A percentile compares a stretch with the other conserved stretches of the same genome.
Conservation (phyloP, 2,113 vertebrate genomes). For the Cepphus grylle region DNA sequence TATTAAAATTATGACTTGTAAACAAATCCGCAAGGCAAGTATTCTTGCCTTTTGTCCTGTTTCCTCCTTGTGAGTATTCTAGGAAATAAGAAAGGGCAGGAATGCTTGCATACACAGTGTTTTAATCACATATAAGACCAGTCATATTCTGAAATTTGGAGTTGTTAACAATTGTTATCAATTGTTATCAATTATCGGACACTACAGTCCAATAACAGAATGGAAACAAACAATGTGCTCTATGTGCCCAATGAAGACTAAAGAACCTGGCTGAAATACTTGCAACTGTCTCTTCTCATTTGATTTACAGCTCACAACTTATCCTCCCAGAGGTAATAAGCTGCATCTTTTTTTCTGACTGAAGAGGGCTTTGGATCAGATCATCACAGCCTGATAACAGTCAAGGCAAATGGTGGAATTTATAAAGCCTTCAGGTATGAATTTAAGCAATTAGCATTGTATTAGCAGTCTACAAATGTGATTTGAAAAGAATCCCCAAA, state of each 20-base stretch:
- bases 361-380: neutral
- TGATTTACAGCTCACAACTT: neutral
- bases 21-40: neutral
- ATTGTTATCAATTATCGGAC: neutral
- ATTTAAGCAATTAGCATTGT: constrained; percentile 10
- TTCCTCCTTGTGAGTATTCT: neutral
- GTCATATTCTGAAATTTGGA: neutral
- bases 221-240: neutral
- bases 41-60: neutral
- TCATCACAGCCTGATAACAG: neutral
- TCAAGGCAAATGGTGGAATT: neutral
- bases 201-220: neutral
- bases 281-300: neutral
- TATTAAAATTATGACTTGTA: neutral
- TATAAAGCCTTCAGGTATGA: constrained; percentile 10
- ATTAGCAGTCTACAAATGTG: neutral
- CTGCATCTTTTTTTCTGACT: neutral
- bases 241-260: neutral
- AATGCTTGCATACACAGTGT: neutral
- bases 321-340: neutral
- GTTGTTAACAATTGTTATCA: neutral
- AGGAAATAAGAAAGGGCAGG: neutral
- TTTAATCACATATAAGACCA: neutral
- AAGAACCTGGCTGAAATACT: neutral
- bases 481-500: constrained; percentile 1